Percentiles rank a stretch among this genome's conserved stretches.
These are phyloP conservation scores for Huso huso DNA, from an alignment of 2,797 vertebrate genomes.

Conservation along the genomic window DNA sequence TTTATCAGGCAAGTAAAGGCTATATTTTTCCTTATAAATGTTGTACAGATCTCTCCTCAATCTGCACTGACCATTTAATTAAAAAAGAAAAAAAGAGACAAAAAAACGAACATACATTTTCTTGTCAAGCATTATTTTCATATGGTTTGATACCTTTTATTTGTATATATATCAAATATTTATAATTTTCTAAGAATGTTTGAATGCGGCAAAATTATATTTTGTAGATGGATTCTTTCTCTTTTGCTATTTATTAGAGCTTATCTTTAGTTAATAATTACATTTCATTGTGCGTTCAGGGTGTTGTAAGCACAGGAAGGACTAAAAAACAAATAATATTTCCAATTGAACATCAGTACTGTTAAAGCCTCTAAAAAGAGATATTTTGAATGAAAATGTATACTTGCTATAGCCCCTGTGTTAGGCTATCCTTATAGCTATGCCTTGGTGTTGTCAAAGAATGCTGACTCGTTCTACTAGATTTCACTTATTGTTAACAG, in stretches of 20 bases:
- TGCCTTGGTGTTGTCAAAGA: too few relatives aligned
- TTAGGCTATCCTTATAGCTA: too few relatives aligned
- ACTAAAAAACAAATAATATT: too few relatives aligned
- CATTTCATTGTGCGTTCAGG: too few relatives aligned
- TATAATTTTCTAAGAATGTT: conserved; percentile 49
- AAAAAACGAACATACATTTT: conserved; percentile 14
- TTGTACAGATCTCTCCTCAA: conserved; percentile 28
- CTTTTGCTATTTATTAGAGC: neutral
- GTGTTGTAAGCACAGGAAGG: too few relatives aligned
- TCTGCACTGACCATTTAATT: conserved; percentile 51
- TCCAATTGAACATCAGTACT: too few relatives aligned
- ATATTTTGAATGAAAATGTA: too few relatives aligned
- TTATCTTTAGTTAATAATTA: neutral
- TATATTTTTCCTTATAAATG: neutral
- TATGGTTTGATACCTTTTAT: conserved; percentile 31
- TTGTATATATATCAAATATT: conserved; percentile 64
- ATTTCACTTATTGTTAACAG: too few relatives aligned
- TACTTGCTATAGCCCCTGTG: too few relatives aligned
- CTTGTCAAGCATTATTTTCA: conserved; percentile 50
- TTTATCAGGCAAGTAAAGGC: too few relatives aligned
- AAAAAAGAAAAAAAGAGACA: conserved; percentile 32
- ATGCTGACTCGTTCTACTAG: too few relatives aligned
- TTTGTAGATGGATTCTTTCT: neutral
- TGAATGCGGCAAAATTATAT: conserved; percentile 21
- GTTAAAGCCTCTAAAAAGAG: too few relatives aligned